Evolutionary conservation across 2,113 vertebrate species (phyloP).

Genomic region (Pelusios castaneus): DNA sequence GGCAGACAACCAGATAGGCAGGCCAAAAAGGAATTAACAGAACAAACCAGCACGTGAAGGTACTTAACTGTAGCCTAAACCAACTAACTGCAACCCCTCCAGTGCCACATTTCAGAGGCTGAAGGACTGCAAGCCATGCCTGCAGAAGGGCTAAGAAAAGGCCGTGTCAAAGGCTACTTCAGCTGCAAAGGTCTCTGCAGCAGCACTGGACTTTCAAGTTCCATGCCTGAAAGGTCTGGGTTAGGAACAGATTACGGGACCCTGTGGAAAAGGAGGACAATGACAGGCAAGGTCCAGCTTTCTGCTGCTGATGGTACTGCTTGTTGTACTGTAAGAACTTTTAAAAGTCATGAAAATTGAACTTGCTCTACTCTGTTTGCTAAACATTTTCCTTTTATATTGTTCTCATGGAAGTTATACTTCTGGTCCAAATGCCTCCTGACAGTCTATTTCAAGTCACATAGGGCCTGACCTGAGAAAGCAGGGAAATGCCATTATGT

Average conservation of each 20-base stretch:
- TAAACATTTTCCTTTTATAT: background rate
- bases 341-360: background rate
- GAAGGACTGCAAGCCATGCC: background rate
- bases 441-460: background rate
- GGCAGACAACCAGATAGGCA: background rate
- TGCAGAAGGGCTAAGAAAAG: background rate
- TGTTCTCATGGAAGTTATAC: accelerated
- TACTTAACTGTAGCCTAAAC: background rate
- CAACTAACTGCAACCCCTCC: background rate
- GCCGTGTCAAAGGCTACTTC: accelerated
- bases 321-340: no score
- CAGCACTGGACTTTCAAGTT: no score
- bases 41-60: background rate
- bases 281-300: no score
- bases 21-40: background rate
- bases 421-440: background rate
- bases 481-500: accelerated
- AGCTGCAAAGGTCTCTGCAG: background rate
- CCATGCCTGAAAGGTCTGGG: background rate
- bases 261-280: background rate
- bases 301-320: no score
- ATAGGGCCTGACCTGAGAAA: background rate
- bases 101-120: background rate
- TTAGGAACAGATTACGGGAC: background rate
- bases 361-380: background rate